These are phyloP conservation scores for Torymus auratus DNA, from an alignment of 2,888 invertebrate genomes.

Conservation along the genomic window DNA sequence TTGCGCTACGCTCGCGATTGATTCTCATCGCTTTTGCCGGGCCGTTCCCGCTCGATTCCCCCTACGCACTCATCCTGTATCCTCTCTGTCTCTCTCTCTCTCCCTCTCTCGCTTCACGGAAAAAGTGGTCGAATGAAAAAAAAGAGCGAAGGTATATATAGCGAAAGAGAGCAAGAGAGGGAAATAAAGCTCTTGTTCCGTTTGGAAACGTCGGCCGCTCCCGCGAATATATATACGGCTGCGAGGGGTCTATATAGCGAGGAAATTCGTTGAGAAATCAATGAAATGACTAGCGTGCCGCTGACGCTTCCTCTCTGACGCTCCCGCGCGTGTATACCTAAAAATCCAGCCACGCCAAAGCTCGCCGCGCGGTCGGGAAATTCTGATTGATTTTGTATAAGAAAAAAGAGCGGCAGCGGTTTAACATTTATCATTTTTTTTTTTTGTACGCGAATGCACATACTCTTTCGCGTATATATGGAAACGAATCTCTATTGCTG, in stretches of 20 bases:
- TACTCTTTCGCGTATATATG: too few species aligned
- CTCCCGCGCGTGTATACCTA: neutral
- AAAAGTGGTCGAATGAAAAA: slow-evolving; percentile 31
- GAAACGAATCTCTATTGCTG: too few species aligned
- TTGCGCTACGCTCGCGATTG: slow-evolving; percentile 33
- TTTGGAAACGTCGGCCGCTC: slow-evolving; percentile 23
- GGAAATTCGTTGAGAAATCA: slow-evolving; percentile 51
- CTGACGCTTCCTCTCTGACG: too few species aligned
- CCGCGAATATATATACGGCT: neutral
- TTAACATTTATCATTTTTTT: neutral
- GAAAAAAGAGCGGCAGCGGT: neutral
- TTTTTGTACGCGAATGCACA: too few species aligned
- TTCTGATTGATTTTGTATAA: slow-evolving; percentile 37
- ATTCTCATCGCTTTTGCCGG: slow-evolving; percentile 32
- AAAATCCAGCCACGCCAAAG: slow-evolving; percentile 5
- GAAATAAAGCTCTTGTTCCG: slow-evolving; percentile 52
- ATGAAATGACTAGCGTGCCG: slow-evolving; percentile 27
- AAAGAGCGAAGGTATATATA: neutral
- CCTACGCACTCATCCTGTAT: slow-evolving; percentile 31
- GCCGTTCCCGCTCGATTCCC: slow-evolving; percentile 36
- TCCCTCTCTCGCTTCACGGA: slow-evolving; percentile 17
- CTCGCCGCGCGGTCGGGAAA: slow-evolving; percentile 4
- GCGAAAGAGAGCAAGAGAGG: slow-evolving; percentile 7
- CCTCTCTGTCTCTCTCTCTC: neutral
- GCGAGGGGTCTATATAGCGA: neutral